Evolutionary conservation across 1,140 invertebrate species (phyloP).

Genomic region (Bicyclus anynana): DNA sequence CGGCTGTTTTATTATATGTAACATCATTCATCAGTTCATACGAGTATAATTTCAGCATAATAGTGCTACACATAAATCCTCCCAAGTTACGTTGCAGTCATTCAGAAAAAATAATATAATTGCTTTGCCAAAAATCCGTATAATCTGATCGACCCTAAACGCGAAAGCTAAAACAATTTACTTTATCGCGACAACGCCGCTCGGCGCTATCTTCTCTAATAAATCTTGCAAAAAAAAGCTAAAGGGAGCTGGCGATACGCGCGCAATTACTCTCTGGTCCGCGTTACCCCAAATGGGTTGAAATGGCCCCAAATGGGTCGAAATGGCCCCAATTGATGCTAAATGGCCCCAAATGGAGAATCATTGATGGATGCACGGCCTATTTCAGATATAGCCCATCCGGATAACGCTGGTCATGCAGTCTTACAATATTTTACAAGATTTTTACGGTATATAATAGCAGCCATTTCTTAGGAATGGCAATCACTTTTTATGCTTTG

Average conservation of each 20-base stretch:
- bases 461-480: not conserved
- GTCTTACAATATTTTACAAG: slow-evolving; percentile 7
- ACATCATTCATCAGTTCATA: too few relatives aligned
- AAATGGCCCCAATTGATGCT: slow-evolving; percentile 25
- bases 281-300: slow-evolving; percentile 12
- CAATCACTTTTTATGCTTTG: not conserved
- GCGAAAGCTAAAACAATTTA: slow-evolving; percentile 11
- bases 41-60: too few relatives aligned
- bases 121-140: not conserved
- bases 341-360: slow-evolving; percentile 23
- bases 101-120: slow-evolving; percentile 1
- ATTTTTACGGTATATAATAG: not conserved
- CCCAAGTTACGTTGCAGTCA: too few relatives aligned
- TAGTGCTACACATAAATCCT: too few relatives aligned
- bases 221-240: slow-evolving; percentile 28
- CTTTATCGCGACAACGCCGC: slow-evolving; percentile 14
- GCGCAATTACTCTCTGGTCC: slow-evolving; percentile 23
- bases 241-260: slow-evolving; percentile 20
- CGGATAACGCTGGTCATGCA: slow-evolving; percentile 1
- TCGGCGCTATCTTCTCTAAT: slow-evolving; percentile 23
- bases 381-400: slow-evolving; percentile 11
- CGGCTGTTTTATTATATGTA: too few relatives aligned
- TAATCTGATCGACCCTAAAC: not conserved
- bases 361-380: slow-evolving; percentile 11
- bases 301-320: slow-evolving; percentile 19